A percentile compares a stretch with the other conserved stretches of the same genome.
Evolutionary conservation across 2,888 invertebrate species (phyloP).

Genomic region (Meteorus colon): DNA sequence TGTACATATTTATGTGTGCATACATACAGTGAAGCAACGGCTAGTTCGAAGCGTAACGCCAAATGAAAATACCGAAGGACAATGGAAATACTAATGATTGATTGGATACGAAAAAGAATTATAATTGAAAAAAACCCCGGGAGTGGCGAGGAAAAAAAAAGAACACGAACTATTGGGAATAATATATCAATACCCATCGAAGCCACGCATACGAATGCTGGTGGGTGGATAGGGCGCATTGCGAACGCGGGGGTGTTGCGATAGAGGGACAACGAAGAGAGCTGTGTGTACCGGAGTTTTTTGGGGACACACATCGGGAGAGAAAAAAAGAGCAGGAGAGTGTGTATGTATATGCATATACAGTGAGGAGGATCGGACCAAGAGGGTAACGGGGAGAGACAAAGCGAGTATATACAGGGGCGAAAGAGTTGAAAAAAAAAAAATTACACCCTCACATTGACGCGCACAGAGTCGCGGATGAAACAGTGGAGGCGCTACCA

Average conservation of each 20-base stretch:
- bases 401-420: conserved; percentile 1
- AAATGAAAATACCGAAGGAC: conserved; percentile 74
- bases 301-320: conserved; percentile 1
- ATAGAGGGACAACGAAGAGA: conserved; percentile 31
- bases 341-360: conserved; percentile 21
- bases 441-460: conserved; percentile 69
- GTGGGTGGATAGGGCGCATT: conserved; percentile 16
- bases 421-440: conserved; percentile 57
- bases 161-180: conserved; percentile 72
- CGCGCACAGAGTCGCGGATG: conserved; percentile 63
- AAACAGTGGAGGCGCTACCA: conserved; percentile 67
- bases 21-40: conserved; percentile 42
- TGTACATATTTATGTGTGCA: conserved; percentile 24
- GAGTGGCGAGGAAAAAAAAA: conserved; percentile 59
- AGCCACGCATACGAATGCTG: conserved; percentile 72
- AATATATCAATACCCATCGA: conserved; percentile 74
- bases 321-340: background rate
- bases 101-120: conserved; percentile 74
- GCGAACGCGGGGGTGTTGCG: conserved; percentile 46
- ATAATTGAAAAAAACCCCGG: conserved; percentile 73
- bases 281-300: conserved; percentile 33
- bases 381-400: conserved; percentile 31
- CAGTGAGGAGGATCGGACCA: conserved; percentile 1
- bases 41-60: conserved; percentile 66
- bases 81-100: conserved; percentile 74